Evolutionary conservation across 1,140 invertebrate species (phyloP), one percentile per base, ranked within the genome.

Genomic region (Euglossa dilemma): DNA sequence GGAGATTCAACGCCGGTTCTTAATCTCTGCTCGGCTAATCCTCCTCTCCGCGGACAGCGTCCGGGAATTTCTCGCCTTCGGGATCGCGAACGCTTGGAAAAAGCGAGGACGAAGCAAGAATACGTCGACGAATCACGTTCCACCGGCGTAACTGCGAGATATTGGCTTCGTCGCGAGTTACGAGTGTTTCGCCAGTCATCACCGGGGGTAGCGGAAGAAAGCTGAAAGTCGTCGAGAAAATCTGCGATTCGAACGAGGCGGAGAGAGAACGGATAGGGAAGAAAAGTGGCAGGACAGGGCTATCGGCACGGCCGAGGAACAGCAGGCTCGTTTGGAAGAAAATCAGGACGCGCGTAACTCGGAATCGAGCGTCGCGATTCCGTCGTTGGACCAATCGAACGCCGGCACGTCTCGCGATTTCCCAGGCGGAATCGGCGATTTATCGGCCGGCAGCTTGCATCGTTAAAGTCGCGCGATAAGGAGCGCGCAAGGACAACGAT

Each of bases 251-350:
- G 56, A 77, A 54, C 74, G 74, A 64, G 28, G 0, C 25, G 11
- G 50, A 3, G 50, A 1, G 47, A 6, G 73, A 64, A n/a, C n/a
- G n/a, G n/a, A n/a, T n/a, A 89, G 89, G 83, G 90, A 86, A 72
- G 91, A 84, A 91, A 92, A 92, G 90, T 92, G 75, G 92, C 87
- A 84, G 67, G 80, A 64, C 67, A 80, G 73, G 79, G 85, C 79
- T 85, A 76, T 59, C 20, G 80, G 91, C 91, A 92, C 91, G 92
- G 89, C 87, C 54, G 71, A n/a, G n/a, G n/a, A n/a, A n/a, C n/a
- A 77, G 84, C 59, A 16, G 36, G 1, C 1, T 36, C 36, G 36
- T 36, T 52, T 14, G n/a, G 47, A n/a, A 1, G 76, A 25, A 36
- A 66, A 82, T 76, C 57, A 43, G 57, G 72, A 7, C 14, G 57